Base-by-base conservation (phyloP, 2,888 invertebrate species). In the Alloscopus bannaensis region DNA sequence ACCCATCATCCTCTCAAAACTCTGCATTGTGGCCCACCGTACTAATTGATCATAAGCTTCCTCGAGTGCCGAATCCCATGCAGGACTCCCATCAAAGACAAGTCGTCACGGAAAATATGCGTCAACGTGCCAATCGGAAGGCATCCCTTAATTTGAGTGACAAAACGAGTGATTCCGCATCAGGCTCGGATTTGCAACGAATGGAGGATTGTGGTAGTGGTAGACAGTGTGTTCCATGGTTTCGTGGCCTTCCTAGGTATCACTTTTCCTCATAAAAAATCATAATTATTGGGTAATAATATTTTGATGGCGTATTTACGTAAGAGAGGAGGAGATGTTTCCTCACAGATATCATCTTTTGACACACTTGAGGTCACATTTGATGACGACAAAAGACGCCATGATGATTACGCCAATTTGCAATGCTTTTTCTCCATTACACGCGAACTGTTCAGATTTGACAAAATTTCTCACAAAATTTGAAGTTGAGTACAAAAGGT, bases 181-280 rank as follows among this genome's bases (percentile, higher is more conserved):
- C 79, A 22, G 66, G 72, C 26, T 65, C 75, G n/a, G 73, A 73
- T 28, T 20, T 75, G 40, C 42, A 68, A 24, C 42, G 50, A 22
- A 60, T 65, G 20, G 70, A 62, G 1, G 62, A 66, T 18, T 50
- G 60, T 69, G 70, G 42, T 68, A 52, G 50, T 29, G 50, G 55
- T 29, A 68, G 42, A 24, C 69, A 24, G 26, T 65, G 62, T 52
- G 57, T 55, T 45, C 69, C 73, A 47, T 80, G 80, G 80, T 80
- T 80, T 69, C 68, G 80, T 16, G 75, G 80, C 68, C 75, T 73
- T 69, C 73, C 68, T 26, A 80, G 80, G 80, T 80, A 75, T 62
- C 22, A n/a, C 3, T 20, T 18, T n/a, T 55, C 3, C 31, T 59
- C 20, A 36, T 50, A 50, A 50, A 36, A 36, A 6, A 8, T 6